Evolutionary conservation across 2,113 vertebrate genomes (phyloP).

Genomic region (Oncorhynchus masou): DNA sequence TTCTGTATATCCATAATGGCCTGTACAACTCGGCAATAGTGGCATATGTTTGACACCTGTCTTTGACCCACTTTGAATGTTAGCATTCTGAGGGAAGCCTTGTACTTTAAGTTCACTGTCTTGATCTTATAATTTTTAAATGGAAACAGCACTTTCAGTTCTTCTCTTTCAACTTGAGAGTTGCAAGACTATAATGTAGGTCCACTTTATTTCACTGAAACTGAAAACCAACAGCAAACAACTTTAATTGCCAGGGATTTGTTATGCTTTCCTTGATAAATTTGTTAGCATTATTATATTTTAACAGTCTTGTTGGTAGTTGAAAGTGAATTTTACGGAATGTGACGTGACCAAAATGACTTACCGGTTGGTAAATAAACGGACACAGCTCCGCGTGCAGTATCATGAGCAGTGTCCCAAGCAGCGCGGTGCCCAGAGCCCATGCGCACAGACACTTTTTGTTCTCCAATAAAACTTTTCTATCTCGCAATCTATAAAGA

Average conservation of each 20-base stretch:
- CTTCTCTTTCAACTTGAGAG: not conserved
- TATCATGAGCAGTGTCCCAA: slow-evolving; percentile 80
- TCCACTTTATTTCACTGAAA: too few relatives aligned
- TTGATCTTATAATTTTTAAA: too few relatives aligned
- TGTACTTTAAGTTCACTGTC: too few relatives aligned
- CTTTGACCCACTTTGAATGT: not conserved
- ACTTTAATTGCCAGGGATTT: too few relatives aligned
- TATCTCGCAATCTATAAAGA: slow-evolving; percentile 71
- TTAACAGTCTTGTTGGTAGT: too few relatives aligned
- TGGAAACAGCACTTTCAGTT: not conserved
- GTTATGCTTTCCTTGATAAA: too few relatives aligned
- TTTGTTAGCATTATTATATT: too few relatives aligned
- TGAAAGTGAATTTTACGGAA: not conserved
- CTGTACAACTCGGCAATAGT: too few relatives aligned
- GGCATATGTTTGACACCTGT: not conserved
- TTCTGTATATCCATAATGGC: too few relatives aligned
- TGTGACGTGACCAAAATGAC: slow-evolving; percentile 35
- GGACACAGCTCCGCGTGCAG: slow-evolving; percentile 77
- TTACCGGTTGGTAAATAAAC: slow-evolving; percentile 63
- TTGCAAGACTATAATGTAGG: too few relatives aligned
- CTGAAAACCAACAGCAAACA: too few relatives aligned
- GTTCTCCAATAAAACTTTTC: slow-evolving; percentile 76
- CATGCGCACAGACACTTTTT: slow-evolving; percentile 75
- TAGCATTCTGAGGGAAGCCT: not conserved
- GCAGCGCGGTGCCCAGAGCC: slow-evolving; percentile 70